Percentiles rank a stretch among this genome's conserved stretches.
Evolutionary conservation across 2,113 vertebrate genomes (phyloP).

Genomic region (pig (Sus scrofa)): DNA sequence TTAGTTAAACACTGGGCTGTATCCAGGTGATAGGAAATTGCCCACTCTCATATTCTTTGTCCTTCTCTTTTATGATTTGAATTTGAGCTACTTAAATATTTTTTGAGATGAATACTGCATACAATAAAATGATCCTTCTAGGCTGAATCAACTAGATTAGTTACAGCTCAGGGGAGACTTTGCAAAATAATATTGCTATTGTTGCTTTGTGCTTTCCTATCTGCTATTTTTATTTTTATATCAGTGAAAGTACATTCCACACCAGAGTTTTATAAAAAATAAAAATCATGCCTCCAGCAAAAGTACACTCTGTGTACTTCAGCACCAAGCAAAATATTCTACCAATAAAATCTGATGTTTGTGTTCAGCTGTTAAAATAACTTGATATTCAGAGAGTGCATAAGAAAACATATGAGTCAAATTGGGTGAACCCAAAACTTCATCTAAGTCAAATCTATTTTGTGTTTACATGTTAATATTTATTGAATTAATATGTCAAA

Average conservation of each 20-base stretch:
- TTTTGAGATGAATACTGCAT: constrained; percentile 66
- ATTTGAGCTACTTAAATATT: constrained; percentile 69
- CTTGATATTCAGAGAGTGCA: background rate
- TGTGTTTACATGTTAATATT: constrained; percentile 35
- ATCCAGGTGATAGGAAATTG: background rate
- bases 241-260: constrained; percentile 69
- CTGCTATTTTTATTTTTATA: constrained; percentile 75
- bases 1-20: background rate
- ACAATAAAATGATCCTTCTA: constrained; percentile 62
- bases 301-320: constrained; percentile 58
- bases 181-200: constrained; percentile 61
- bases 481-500: constrained; percentile 3
- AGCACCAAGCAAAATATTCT: constrained; percentile 65
- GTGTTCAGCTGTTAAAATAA: constrained; percentile 48
- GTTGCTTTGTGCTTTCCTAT: constrained; percentile 49
- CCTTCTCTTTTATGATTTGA: constrained; percentile 57
- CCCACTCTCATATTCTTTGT: background rate
- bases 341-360: constrained; percentile 66
- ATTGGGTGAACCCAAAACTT: constrained; percentile 1
- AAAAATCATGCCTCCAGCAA: constrained; percentile 63
- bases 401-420: constrained; percentile 37
- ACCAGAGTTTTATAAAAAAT: constrained; percentile 76
- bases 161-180: constrained; percentile 60
- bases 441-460: constrained; percentile 48
- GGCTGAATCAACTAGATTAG: constrained; percentile 62